phyloP scores from a whole-genome alignment of 2,113 vertebrate species.

The Toxotes jaculatrix region DNA sequence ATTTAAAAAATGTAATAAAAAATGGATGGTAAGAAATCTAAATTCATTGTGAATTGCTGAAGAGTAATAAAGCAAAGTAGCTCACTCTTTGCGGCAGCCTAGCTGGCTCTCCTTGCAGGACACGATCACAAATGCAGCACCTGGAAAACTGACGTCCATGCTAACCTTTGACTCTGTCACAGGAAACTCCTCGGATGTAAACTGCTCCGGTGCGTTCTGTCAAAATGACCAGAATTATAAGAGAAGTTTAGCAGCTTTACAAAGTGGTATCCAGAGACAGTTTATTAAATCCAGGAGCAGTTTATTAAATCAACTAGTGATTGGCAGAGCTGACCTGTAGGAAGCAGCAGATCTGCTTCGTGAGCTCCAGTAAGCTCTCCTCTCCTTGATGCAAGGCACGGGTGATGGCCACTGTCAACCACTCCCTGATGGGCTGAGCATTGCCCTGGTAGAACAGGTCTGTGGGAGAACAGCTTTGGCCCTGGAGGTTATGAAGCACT shows the following conservation, averaged over 20 bases:
- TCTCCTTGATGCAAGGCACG: slow-evolving; percentile 96
- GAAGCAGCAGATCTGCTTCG: slow-evolving; percentile 96
- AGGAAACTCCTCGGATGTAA: slow-evolving; percentile 96
- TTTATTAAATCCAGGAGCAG: neutral
- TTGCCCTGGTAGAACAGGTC: slow-evolving; percentile 98
- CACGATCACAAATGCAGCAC: slow-evolving; percentile 94
- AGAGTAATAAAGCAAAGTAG: slow-evolving; percentile 3
- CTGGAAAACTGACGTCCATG: slow-evolving; percentile 98
- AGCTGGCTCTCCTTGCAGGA: slow-evolving; percentile 98
- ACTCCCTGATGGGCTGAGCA: slow-evolving; percentile 91
- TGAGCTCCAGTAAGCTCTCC: slow-evolving; percentile 94
- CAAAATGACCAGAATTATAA: slow-evolving; percentile 22
- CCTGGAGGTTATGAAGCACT: slow-evolving; percentile 91
- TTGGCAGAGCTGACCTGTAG: slow-evolving; percentile 86
- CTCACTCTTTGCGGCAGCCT: slow-evolving; percentile 98
- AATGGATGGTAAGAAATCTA: neutral
- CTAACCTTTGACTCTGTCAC: slow-evolving; percentile 96
- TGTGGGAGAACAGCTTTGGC: slow-evolving; percentile 94
- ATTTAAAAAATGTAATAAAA: neutral
- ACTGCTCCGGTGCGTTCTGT: slow-evolving; percentile 95
- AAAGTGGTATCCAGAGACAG: neutral
- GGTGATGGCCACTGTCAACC: slow-evolving; percentile 95
- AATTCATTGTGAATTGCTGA: neutral
- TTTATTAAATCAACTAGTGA: neutral
- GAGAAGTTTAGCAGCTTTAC: neutral